phyloP scores from a whole-genome alignment of 2,888 invertebrate genomes.

The Acleris cristana region DNA sequence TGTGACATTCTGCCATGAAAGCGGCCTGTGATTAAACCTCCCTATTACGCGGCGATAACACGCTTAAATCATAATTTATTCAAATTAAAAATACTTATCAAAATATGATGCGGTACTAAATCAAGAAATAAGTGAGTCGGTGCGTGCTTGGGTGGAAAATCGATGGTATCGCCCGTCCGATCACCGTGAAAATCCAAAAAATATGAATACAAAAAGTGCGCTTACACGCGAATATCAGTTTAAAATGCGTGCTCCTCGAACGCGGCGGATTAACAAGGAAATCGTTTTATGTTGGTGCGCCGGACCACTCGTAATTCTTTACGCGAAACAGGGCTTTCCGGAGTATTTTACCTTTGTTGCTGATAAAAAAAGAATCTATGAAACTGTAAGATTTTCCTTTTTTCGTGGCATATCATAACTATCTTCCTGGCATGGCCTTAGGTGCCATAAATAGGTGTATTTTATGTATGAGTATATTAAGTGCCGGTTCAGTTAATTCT shows the following conservation, averaged over 20 bases:
- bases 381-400: no score
- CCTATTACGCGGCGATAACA: slow-evolving; percentile 74
- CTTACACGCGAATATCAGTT: slow-evolving; percentile 77
- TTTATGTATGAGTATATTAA: no score
- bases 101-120: slow-evolving; percentile 83
- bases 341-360: neutral
- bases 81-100: slow-evolving; percentile 85
- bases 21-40: slow-evolving; percentile 67
- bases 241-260: slow-evolving; percentile 49
- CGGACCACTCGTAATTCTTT: slow-evolving; percentile 16
- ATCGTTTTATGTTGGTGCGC: slow-evolving; percentile 29
- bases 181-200: slow-evolving; percentile 80
- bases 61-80: slow-evolving; percentile 83
- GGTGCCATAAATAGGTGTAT: no score
- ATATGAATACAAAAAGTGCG: slow-evolving; percentile 51
- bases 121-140: slow-evolving; percentile 80
- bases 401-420: no score
- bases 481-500: no score
- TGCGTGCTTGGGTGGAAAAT: slow-evolving; percentile 71
- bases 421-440: no score
- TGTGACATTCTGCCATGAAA: slow-evolving; percentile 65
- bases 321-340: neutral
- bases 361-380: neutral
- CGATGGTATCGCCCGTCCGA: slow-evolving; percentile 70
- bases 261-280: slow-evolving; percentile 29